Base-by-base conservation (phyloP, 2,113 vertebrate species). In the Sylvilagus bachmani region DNA sequence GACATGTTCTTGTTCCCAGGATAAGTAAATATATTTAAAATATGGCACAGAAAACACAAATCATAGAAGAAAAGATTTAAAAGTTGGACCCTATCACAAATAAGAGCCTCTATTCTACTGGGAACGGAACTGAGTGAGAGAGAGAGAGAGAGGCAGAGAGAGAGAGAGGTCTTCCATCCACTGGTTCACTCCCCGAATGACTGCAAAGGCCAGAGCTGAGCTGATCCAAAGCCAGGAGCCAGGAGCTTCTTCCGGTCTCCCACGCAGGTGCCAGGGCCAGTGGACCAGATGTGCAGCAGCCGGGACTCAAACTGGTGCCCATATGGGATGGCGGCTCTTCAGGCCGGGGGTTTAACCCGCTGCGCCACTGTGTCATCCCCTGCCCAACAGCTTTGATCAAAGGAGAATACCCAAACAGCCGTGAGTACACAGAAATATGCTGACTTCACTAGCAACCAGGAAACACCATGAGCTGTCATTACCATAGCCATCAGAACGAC, bases 11-110 rank as follows among this genome's bases (percentile, higher is more conserved):
- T 85, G 58, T 38, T 62, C 17, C 77, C 64, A 61, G 17, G 2
- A 31, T 66, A 80, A 61, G 61, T 5, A 85, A 85, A 58, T 86
- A 58, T 51, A 75, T 92, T 89, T 4, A n/a, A 80, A 90, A 73
- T 25, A 70, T 24, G 67, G 75, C 8, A 64, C 7, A 71, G 38
- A 94, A 87, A 80, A 62, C 8, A 70, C 5, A 92, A 75, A 81
- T 6, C 33, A 69, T 79, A 29, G 78, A 88, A 66, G 44, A 86
- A 79, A 80, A 89, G 1, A 92, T 49, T 78, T 85, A 82, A 13
- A 74, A 79, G 55, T 44, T 83, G 36, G 11, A 24, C 73, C 89
- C 36, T 17, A 31, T 62, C 61, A 73, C 80, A 85, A 31, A 55
- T 81, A 89, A 69, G 69, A 73, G 8, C 36, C 19, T 87, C 3